Evolutionary conservation across 2,797 vertebrate genomes (phyloP).

Genomic region (Megaceryle alcyon): DNA sequence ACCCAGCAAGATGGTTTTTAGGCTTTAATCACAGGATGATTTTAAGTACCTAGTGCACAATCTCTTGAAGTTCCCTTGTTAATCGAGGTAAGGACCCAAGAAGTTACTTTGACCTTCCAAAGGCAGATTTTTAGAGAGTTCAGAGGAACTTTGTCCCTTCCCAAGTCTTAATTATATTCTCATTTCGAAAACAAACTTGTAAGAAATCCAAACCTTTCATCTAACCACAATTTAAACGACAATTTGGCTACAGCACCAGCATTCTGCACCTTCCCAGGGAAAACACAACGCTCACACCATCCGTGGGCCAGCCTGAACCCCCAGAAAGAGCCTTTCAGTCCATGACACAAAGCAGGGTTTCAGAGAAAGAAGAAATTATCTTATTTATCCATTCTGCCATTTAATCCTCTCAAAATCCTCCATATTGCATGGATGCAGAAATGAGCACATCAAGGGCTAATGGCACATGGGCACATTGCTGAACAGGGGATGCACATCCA

Average conservation of each 20-base stretch:
- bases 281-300: background rate
- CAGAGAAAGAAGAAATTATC: background rate
- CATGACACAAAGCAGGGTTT: background rate
- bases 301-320: background rate
- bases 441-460: background rate
- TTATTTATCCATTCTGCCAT: background rate
- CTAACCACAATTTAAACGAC: background rate
- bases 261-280: background rate
- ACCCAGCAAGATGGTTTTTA: background rate
- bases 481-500: background rate
- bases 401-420: background rate
- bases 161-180: background rate
- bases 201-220: background rate
- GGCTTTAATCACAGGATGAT: background rate
- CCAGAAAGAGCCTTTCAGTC: background rate
- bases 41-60: background rate
- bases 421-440: background rate
- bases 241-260: background rate
- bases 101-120: background rate
- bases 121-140: background rate
- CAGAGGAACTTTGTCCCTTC: background rate
- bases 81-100: background rate
- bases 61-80: background rate
- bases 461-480: background rate
- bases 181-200: accelerated